Evolutionary conservation across 2,797 vertebrate genomes (phyloP), one percentile per base, ranked within the genome.

Genomic region (Enoplosus armatus): DNA sequence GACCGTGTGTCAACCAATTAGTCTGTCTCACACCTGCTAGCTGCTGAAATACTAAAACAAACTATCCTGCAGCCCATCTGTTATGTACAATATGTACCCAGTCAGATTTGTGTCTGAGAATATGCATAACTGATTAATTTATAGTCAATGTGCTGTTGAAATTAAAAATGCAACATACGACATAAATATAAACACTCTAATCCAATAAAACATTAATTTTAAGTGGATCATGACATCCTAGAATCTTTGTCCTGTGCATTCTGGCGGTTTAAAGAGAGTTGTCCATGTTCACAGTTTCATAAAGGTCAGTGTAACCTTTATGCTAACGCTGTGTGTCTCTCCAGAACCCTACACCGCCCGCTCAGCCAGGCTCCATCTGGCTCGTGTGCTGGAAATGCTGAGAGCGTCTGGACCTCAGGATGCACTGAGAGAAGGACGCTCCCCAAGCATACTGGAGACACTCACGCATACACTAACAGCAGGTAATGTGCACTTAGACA

Each of bases 281-380:
- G 43, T 47, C 50, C 16, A 51, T 18, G 60, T 37, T 75, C 62
- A 45, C 43, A 58, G 54, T 80, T 76, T 69, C 66, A 58, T 60
- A 20, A 75, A 65, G 18, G 43, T 58, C 9, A 27, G 22, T 50
- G 12, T 69, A 43, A 66, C 61, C 33, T 41, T 79, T 58, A 5
- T 63, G 41, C 56, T 50, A 73, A 73, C 11, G 1, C 10, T 6
- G 18, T 20, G 6, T 77, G 39, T 80, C 39, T 64, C 73, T 80
- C 16, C 82, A 97, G 96, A 97, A 63, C 94, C 94, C 3, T 97
- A 97, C 87, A 94, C 94, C 0, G 88, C 89, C 37, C 90, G 85
- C 73, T 94, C 95, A 3, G 95, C 93, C 43, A 90, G 92, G 62
- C 83, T 93, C 71, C 96, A 97, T 73, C 89, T 97, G 83, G 90